Evolutionary conservation across 2,888 invertebrate genomes (phyloP).

Genomic region (Helleia helle): DNA sequence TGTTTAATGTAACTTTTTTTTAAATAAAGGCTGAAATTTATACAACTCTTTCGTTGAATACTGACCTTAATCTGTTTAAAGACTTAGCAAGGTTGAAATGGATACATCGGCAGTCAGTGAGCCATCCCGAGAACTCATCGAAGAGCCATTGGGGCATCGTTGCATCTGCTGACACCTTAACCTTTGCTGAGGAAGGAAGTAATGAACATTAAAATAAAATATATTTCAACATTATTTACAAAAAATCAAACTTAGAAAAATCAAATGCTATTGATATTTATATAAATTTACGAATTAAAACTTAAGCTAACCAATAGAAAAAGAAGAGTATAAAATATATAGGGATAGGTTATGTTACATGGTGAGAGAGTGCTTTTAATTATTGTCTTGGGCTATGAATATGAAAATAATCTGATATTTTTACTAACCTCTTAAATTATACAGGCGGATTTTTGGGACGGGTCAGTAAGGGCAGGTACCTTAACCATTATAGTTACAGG

Average conservation of each 20-base stretch:
- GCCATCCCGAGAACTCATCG: conserved; percentile 37
- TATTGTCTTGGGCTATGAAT: too few species aligned
- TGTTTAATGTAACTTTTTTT: conserved; percentile 53
- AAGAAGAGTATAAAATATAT: too few species aligned
- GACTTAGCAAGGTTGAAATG: conserved; percentile 36
- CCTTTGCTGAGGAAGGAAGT: conserved; percentile 30
- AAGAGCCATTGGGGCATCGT: conserved; percentile 36
- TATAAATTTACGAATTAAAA: too few species aligned
- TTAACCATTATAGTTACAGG: too few species aligned
- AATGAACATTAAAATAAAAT: conserved; percentile 11
- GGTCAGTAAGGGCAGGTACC: too few species aligned
- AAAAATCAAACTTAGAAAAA: too few species aligned
- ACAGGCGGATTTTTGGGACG: too few species aligned
- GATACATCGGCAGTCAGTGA: conserved; percentile 34
- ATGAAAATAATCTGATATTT: too few species aligned
- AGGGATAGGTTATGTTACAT: too few species aligned
- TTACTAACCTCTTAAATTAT: too few species aligned
- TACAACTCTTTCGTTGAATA: conserved; percentile 51
- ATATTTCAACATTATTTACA: not conserved
- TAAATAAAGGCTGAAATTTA: conserved; percentile 61
- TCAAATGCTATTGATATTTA: not conserved
- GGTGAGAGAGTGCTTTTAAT: too few species aligned
- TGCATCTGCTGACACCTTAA: conserved; percentile 34
- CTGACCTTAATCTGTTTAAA: conserved; percentile 54
- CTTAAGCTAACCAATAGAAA: too few species aligned